Base-by-base conservation (phyloP, 2,888 invertebrate genomes). In the Mamestra brassicae region DNA sequence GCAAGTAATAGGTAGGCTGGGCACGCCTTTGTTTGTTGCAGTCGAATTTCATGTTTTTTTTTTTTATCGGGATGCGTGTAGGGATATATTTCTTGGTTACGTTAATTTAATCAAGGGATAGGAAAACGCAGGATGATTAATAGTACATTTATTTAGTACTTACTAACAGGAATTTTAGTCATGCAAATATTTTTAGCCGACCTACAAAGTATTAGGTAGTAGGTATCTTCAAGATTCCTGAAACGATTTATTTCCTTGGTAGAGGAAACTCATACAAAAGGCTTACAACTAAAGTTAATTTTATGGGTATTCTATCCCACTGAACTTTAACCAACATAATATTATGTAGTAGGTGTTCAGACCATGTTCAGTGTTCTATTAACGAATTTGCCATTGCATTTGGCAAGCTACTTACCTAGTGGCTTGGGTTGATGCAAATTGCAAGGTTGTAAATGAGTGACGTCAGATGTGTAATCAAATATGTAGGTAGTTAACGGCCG, bases 1-100 rank as follows among this genome's bases (percentile, higher is more conserved):
- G 36, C 36, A 60, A 50, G 17, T 42, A 71, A 36, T 45, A 45
- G 55, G 36, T 61, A 74, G 66, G 55, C 55, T 52, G 36, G 52
- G 34, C 15, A 10, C 36, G 47, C 52, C 26, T 69, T 45, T 62
- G 57, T 36, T 52, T n/a, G 4, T 17, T 52, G 7, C 2, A 45
- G 7, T 52, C 17, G 13, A 1, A 15, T 13, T 13, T 47, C 47
- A 47, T 0, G 47, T 47, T 45, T 60, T 60, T 62, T 60, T 62
- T 36, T 54, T 45, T 15, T n/a, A 13, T 17, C 7, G 34, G 6
- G n/a, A 34, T 42, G 13, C n/a, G 3, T 42, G 7, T 1, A 11
- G 4, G 10, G 4, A 4, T 42, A 42, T 42, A 42, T 34, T 13
- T 50, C 50, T 52, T 6, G 52, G 52, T 5, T 52, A 52, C 17